These are phyloP conservation scores for Zaprionus taronus DNA, from an alignment of 1,140 invertebrate species.

Conservation along the genomic window DNA sequence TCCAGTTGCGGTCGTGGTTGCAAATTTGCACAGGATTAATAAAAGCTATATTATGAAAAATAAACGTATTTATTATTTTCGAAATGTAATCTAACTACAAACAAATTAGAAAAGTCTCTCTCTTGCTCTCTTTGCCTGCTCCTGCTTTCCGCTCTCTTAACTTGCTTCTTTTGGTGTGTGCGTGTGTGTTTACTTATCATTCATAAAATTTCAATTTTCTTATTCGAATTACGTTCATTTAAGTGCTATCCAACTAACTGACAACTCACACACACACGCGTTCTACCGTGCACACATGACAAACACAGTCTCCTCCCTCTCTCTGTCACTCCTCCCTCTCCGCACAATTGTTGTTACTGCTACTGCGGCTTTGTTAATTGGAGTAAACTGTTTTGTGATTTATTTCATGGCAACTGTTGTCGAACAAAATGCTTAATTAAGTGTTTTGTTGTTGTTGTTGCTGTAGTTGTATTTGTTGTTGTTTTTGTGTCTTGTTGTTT, in stretches of 20 bases:
- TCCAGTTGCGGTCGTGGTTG: too few species aligned
- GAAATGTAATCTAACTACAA: too few species aligned
- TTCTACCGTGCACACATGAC: constrained; percentile 7
- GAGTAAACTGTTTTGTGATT: constrained; percentile 68
- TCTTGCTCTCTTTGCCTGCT: not conserved
- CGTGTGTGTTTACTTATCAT: not conserved
- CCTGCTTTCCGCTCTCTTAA: not conserved
- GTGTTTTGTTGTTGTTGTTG: constrained; percentile 26
- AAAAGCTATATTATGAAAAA: too few species aligned
- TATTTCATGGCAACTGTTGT: constrained; percentile 57
- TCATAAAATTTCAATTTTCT: not conserved
- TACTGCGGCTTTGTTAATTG: constrained; percentile 59
- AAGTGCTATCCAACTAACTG: constrained; percentile 9
- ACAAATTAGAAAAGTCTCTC: too few species aligned
- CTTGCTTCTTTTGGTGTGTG: not conserved
- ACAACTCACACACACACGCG: not conserved
- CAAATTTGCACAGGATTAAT: not conserved
- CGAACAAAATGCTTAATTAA: constrained; percentile 73
- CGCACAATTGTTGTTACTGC: constrained; percentile 17
- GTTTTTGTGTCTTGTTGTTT: constrained; percentile 1
- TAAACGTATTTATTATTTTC: too few species aligned
- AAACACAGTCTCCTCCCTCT: not conserved
- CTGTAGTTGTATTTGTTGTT: constrained; percentile 12
- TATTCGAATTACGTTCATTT: constrained; percentile 13
- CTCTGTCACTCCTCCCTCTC: not conserved